Base-by-base conservation (phyloP, 2,113 vertebrate species). In the Dipodomys stephensi region DNA sequence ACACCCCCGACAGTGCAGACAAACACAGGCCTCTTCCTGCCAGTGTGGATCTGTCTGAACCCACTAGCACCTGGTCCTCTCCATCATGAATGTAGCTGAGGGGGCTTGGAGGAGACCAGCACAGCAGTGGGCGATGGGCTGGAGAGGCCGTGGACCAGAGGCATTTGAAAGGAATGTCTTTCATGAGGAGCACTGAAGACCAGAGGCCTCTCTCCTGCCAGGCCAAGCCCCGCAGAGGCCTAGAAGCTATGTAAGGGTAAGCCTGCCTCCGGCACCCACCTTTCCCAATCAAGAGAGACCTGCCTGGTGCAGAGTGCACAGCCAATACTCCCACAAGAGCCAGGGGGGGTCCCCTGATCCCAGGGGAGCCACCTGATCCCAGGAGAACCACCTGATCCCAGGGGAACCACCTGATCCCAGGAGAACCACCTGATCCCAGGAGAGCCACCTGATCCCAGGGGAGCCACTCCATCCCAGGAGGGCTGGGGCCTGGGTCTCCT, bases 71-170 rank as follows among this genome's bases (percentile, higher is more conserved):
- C 12, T 19, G 3, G 62, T 12, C 27, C 20, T 32, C 7, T 35
- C 60, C 20, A 7, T 27, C 20, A 39, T 1, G 18, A 20, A 39
- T 25, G 76, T 4, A 53, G 32, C 82, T 6, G 1, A 35, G 72
- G 20, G 1, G 28, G 39, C 2, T 19, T 27, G 22, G 46, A 30
- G 28, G 2, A 12, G 11, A 46, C 3, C 79, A 65, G 62, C 16
- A 27, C 30, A 1, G 4, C 15, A 32, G 28, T 13, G 8, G 27
- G 8, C 23, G 2, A 6, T 3, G 12, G n/a, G 6, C 35, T 39
- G 20, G 60, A 27, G 64, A 68, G 39, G 69, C 15, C 15, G 20
- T 7, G 23, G 23, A 22, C 39, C 27, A 1, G 35, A 53, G n/a
- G 10, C 49, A 49, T 10, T 12, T 49, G 49, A 49, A 12, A 49